Conservation (phyloP, 1,140 invertebrate species). For the Drosophila melanica region DNA sequence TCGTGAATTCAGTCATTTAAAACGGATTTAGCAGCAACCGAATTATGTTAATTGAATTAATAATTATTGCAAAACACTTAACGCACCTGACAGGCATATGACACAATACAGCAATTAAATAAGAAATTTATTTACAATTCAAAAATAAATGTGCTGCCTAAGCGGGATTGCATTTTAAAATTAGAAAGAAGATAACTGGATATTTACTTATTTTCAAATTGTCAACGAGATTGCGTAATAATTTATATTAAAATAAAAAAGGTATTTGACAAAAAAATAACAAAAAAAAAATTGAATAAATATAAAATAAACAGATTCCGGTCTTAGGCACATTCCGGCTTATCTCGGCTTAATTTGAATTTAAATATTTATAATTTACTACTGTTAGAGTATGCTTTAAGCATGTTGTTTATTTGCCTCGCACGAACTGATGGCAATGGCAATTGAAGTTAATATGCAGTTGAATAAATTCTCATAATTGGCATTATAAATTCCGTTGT, state of each 20-base stretch:
- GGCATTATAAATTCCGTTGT: constrained; percentile 70
- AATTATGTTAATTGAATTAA: constrained; percentile 8
- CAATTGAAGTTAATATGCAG: constrained; percentile 23
- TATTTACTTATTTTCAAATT: background rate
- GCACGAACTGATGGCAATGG: constrained; percentile 5
- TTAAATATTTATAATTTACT: constrained; percentile 5
- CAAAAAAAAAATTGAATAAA: too few species aligned
- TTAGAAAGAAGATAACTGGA: background rate
- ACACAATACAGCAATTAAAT: background rate
- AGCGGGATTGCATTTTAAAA: background rate
- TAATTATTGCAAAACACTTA: background rate
- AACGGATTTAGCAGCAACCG: constrained; percentile 8
- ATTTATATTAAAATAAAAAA: constrained; percentile 7
- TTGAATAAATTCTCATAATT: constrained; percentile 70
- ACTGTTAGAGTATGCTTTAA: background rate
- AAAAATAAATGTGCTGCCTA: background rate
- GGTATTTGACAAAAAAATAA: background rate
- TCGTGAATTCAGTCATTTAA: background rate
- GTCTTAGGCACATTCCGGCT: background rate
- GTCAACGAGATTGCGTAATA: constrained; percentile 11
- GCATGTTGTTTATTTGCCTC: background rate
- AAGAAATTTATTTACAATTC: constrained; percentile 9
- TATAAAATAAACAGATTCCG: background rate
- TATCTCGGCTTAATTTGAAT: constrained; percentile 1
- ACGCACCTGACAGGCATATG: background rate